Conservation (phyloP, 1,140 invertebrate species). For the Triops longicaudatus region DNA sequence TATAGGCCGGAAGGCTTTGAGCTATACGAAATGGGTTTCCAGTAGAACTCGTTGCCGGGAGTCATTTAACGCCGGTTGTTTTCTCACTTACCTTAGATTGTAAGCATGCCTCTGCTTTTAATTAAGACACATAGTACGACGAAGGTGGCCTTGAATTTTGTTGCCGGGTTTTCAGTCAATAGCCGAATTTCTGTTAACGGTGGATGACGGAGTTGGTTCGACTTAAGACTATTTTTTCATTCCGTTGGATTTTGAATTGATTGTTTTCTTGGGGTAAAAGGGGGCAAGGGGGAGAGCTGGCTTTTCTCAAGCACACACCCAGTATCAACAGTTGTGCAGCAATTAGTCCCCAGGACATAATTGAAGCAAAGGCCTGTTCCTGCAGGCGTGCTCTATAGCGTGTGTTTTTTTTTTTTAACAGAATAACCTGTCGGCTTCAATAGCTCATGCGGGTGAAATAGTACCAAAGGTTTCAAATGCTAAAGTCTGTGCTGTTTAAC, state of each 20-base stretch:
- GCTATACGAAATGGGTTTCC: slow-evolving; percentile 6
- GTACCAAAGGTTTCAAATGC: not conserved
- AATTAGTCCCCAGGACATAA: slow-evolving; percentile 1
- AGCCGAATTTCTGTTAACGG: not conserved
- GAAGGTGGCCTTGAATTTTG: not conserved
- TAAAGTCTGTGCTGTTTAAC: not conserved
- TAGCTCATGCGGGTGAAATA: not conserved
- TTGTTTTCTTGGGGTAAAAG: not conserved
- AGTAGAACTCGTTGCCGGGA: not conserved
- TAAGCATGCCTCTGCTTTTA: not conserved
- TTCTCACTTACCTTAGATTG: slow-evolving; percentile 2
- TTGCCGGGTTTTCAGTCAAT: not conserved
- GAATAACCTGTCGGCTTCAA: not conserved
- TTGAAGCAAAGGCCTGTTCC: slow-evolving; percentile 2
- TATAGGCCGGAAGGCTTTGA: not conserved
- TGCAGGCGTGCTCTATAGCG: not conserved
- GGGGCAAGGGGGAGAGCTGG: not conserved
- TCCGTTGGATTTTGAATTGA: not conserved
- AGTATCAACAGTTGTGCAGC: not conserved
- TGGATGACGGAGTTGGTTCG: not conserved
- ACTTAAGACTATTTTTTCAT: not conserved
- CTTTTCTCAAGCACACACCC: not conserved
- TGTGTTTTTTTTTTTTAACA: not conserved
- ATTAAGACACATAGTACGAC: not conserved
- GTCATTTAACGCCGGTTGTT: not conserved